Percentiles rank a stretch among this genome's conserved stretches.
phyloP scores from a whole-genome alignment of 2,888 invertebrate species.

The Platycheirus albimanus region DNA sequence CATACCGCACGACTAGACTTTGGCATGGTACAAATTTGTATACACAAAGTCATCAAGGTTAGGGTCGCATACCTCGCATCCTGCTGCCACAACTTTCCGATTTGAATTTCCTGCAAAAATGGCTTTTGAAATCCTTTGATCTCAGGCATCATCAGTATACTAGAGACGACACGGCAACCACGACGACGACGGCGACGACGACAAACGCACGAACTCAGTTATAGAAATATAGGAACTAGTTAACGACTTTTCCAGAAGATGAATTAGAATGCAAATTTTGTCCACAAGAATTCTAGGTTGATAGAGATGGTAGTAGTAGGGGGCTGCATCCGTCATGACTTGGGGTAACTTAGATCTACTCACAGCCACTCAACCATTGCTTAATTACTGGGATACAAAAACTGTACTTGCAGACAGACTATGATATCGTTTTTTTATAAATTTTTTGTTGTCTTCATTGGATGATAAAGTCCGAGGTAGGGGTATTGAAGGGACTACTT shows the following conservation, averaged over 20 bases:
- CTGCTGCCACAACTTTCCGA: constrained; percentile 44
- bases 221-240: constrained; percentile 37
- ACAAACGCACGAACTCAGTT: constrained; percentile 15
- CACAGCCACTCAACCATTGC: background rate
- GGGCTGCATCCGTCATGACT: background rate
- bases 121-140: constrained; percentile 67
- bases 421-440: too few relatives aligned
- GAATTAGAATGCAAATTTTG: constrained; percentile 70
- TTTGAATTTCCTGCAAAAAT: constrained; percentile 64
- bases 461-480: too few relatives aligned
- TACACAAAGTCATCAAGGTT: constrained; percentile 70
- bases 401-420: too few relatives aligned
- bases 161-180: constrained; percentile 1
- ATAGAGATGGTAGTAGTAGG: too few relatives aligned
- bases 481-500: too few relatives aligned
- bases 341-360: constrained; percentile 7
- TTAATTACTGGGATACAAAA: background rate
- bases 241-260: constrained; percentile 62
- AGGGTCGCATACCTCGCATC: constrained; percentile 53
- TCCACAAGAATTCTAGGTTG: constrained; percentile 28
- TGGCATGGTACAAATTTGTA: constrained; percentile 51
- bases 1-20: constrained; percentile 37
- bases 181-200: too few relatives aligned
- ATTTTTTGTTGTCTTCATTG: too few relatives aligned
- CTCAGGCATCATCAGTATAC: constrained; percentile 15